These are phyloP conservation scores for Prunella himalayana DNA, from an alignment of 2,113 vertebrate genomes.

Conservation along the genomic window DNA sequence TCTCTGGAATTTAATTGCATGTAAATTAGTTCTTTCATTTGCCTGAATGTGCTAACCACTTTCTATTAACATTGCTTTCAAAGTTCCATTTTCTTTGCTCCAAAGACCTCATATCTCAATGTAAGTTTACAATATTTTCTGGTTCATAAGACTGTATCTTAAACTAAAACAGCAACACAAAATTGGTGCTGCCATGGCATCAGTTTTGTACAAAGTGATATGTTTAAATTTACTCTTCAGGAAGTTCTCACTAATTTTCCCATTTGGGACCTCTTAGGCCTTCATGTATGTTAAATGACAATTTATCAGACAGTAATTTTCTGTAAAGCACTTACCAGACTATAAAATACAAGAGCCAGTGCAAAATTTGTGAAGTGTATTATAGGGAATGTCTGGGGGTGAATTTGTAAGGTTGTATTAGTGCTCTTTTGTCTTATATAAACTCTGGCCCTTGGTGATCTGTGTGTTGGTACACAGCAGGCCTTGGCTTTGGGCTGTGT, in stretches of 20 bases:
- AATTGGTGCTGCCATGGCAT: not conserved
- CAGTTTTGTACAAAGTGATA: not conserved
- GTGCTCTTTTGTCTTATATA: not conserved
- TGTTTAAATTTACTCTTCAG: not conserved
- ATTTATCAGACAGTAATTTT: not conserved
- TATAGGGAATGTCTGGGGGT: not conserved
- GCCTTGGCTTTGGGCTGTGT: not conserved
- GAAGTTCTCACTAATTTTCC: not conserved
- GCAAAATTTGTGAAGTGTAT: not conserved
- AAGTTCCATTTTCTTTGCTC: slow-evolving; percentile 12
- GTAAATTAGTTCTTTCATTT: slow-evolving; percentile 5
- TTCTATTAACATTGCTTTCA: not conserved
- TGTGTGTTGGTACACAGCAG: not conserved
- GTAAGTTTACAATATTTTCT: not conserved
- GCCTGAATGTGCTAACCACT: not conserved
- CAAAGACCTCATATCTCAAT: not conserved
- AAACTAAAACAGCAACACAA: not conserved
- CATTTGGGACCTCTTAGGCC: not conserved
- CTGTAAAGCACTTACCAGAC: not conserved
- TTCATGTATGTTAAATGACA: not conserved
- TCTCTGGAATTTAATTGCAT: not conserved
- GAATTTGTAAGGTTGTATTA: not conserved
- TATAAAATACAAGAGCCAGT: not conserved
- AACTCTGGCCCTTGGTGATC: not conserved
- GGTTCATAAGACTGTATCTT: not conserved